A percentile compares a stretch with the other conserved stretches of the same genome.
phyloP scores from a whole-genome alignment of 2,888 invertebrate species.

The Polydrusus pterygomalis region DNA sequence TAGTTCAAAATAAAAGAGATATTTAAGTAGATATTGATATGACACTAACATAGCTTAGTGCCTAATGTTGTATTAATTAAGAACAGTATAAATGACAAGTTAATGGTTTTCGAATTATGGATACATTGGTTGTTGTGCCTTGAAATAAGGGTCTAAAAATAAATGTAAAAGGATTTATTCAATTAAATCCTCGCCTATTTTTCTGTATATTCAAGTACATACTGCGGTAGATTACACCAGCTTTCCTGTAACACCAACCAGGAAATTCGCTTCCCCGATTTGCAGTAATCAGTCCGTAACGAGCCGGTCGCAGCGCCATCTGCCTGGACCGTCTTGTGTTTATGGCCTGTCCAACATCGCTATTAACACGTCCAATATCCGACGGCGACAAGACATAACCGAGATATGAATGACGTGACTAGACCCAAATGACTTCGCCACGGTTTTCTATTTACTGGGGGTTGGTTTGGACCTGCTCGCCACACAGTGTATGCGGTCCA shows the following conservation, averaged over 20 bases:
- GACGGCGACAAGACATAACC: constrained; percentile 70
- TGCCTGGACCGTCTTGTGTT: constrained; percentile 70
- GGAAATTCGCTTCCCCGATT: constrained; percentile 43
- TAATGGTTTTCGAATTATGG: too few relatives aligned
- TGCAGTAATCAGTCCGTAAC: constrained; percentile 44
- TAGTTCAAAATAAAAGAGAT: constrained; percentile 1
- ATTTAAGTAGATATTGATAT: constrained; percentile 8
- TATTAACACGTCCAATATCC: constrained; percentile 73
- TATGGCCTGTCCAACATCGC: constrained; percentile 71
- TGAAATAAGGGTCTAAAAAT: too few relatives aligned
- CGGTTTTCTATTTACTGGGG: constrained; percentile 52
- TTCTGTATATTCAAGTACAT: too few relatives aligned
- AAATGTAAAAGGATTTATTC: too few relatives aligned
- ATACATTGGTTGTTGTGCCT: too few relatives aligned
- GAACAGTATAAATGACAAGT: too few relatives aligned
- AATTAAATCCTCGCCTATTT: too few relatives aligned
- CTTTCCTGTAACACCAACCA: constrained; percentile 30
- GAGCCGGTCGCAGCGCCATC: constrained; percentile 64
- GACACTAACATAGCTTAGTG: too few relatives aligned
- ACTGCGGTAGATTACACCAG: constrained; percentile 19
- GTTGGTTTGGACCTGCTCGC: constrained; percentile 6
- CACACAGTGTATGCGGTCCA: constrained; percentile 18
- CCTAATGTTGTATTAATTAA: too few relatives aligned
- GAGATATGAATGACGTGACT: constrained; percentile 73
- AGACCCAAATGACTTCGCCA: constrained; percentile 60